phyloP scores from a whole-genome alignment of 2,888 invertebrate genomes.

The Dione juno region DNA sequence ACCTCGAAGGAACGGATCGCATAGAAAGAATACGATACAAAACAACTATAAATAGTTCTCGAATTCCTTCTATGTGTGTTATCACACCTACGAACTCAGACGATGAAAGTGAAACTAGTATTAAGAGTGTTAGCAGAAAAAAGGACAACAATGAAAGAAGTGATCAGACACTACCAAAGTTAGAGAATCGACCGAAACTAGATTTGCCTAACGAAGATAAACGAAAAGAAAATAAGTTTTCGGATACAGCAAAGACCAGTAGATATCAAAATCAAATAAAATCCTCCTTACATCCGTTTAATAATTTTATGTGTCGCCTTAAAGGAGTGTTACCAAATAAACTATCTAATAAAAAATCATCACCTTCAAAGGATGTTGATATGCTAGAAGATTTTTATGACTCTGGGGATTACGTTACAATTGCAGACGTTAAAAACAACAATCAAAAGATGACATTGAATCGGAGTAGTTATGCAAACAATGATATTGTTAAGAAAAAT shows the following conservation, averaged over 20 bases:
- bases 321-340: constrained; percentile 85
- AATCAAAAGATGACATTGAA: constrained; percentile 84
- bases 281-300: constrained; percentile 84
- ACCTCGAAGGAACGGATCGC: constrained; percentile 93
- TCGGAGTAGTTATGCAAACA: constrained; percentile 84
- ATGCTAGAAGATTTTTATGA: constrained; percentile 81
- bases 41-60: constrained; percentile 92
- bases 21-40: constrained; percentile 93
- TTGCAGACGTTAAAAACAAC: constrained; percentile 91
- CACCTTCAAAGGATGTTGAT: constrained; percentile 72
- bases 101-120: constrained; percentile 87
- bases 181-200: constrained; percentile 68
- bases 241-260: constrained; percentile 48
- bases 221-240: constrained; percentile 59
- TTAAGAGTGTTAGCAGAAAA: constrained; percentile 58
- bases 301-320: constrained; percentile 88
- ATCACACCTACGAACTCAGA: constrained; percentile 95
- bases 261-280: constrained; percentile 66
- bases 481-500: constrained; percentile 87
- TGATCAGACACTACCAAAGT: constrained; percentile 56
- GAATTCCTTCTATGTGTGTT: constrained; percentile 96
- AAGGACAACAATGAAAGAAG: constrained; percentile 51
- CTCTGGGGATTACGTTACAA: constrained; percentile 93
- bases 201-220: constrained; percentile 70
- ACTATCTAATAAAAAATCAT: constrained; percentile 78